Conservation (phyloP, 2,113 vertebrate species). For the Orycteropus afer region DNA sequence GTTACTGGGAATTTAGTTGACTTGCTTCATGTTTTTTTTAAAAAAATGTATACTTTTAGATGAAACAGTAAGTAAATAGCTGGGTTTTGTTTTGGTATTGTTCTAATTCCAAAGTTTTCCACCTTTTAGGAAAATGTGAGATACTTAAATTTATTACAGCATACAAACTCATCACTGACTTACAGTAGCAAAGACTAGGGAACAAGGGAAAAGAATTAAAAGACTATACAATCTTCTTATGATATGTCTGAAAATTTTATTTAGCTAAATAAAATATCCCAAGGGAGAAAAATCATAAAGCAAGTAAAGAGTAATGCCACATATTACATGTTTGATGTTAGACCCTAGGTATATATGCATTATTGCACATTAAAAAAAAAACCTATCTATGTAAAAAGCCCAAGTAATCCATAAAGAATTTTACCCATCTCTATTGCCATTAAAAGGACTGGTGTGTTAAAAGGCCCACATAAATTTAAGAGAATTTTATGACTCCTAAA, state of each 20-base stretch:
- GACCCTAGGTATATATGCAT: not conserved
- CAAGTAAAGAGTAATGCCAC: not conserved
- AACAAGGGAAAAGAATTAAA: not conserved
- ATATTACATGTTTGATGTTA: not conserved
- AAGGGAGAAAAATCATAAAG: not conserved
- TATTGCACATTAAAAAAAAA: constrained; percentile 50
- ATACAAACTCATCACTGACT: not conserved
- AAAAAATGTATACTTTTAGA: not conserved
- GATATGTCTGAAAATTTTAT: not conserved
- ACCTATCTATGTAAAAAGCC: not conserved
- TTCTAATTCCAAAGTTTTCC: not conserved
- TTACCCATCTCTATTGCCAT: constrained; percentile 1
- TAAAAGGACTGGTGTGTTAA: constrained; percentile 23
- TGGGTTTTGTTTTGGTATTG: not conserved
- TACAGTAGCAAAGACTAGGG: not conserved
- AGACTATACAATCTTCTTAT: not conserved
- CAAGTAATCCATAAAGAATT: not conserved
- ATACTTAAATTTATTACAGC: not conserved
- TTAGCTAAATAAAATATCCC: not conserved
- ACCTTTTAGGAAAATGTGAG: not conserved
- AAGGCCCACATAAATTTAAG: constrained; percentile 21
- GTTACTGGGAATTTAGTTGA: not conserved
- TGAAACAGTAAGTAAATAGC: not conserved
- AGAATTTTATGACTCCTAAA: constrained; percentile 22
- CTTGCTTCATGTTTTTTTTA: not conserved